A percentile compares a stretch with the other conserved stretches of the same genome.
Conservation (phyloP, 1,140 invertebrate genomes). For the Ectropis grisescens region DNA sequence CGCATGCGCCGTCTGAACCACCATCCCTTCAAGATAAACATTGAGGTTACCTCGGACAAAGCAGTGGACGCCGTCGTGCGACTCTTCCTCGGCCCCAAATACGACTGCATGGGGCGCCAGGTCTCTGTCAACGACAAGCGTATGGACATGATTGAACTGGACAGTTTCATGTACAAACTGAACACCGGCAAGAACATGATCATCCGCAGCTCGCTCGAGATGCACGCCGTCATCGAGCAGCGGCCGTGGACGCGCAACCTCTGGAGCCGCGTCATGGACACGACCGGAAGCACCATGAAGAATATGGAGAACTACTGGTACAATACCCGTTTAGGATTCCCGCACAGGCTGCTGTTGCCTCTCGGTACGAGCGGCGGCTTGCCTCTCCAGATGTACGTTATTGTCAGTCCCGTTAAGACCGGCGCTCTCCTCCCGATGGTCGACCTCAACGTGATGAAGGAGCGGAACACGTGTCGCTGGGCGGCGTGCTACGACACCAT, state of each 20-base stretch:
- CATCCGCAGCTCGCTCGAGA: constrained; percentile 47
- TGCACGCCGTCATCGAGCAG: constrained; percentile 47
- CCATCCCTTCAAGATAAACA: constrained; percentile 71
- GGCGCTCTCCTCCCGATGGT: constrained; percentile 74
- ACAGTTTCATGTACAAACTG: constrained; percentile 76
- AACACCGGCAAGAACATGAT: constrained; percentile 76
- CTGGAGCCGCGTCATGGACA: constrained; percentile 53
- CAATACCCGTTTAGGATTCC: constrained; percentile 72
- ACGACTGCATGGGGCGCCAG: constrained; percentile 66
- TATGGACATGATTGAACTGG: constrained; percentile 75
- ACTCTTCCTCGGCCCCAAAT: constrained; percentile 73
- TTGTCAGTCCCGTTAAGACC: constrained; percentile 73
- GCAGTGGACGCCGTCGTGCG: constrained; percentile 68
- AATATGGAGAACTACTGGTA: constrained; percentile 66
- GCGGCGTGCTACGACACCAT: constrained; percentile 68
- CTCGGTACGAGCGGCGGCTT: constrained; percentile 75
- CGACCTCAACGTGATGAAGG: constrained; percentile 48
- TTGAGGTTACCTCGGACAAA: constrained; percentile 72
- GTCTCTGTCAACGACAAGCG: constrained; percentile 71
- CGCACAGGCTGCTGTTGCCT: constrained; percentile 76
- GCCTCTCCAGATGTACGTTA: constrained; percentile 75
- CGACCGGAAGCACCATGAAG: constrained; percentile 27
- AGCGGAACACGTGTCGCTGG: constrained; percentile 65
- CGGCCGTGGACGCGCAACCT: constrained; percentile 40
- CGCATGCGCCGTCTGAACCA: constrained; percentile 69